A percentile compares a stretch with the other conserved stretches of the same genome.
phyloP scores from a whole-genome alignment of 2,797 vertebrate species.

The Dendrocincla fuliginosa region DNA sequence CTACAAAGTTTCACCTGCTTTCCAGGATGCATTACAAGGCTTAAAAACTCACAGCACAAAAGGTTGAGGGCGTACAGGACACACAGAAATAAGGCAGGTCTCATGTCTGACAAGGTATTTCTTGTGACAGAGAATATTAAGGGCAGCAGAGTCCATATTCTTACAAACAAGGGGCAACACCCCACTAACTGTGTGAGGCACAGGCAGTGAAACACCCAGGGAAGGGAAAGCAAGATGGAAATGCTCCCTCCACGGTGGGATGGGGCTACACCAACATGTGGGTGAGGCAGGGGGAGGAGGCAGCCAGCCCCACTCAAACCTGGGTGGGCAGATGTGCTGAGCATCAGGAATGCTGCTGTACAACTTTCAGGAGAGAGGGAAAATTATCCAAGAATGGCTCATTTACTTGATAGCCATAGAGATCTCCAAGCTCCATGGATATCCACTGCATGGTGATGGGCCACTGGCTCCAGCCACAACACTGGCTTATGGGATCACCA shows the following conservation, averaged over 20 bases:
- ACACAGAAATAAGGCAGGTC: background rate
- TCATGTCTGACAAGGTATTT: background rate
- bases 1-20: background rate
- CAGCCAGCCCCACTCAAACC: background rate
- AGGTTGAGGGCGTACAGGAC: background rate
- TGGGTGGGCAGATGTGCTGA: background rate
- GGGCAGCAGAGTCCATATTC: background rate
- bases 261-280: background rate
- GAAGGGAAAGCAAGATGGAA: background rate
- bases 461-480: background rate
- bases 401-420: accelerated
- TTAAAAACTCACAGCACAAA: background rate
- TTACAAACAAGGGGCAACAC: background rate
- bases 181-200: accelerated
- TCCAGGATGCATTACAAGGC: background rate
- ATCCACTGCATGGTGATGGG: background rate
- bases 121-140: background rate
- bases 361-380: background rate
- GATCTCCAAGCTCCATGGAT: accelerated
- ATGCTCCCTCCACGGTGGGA: accelerated
- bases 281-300: background rate
- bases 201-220: accelerated
- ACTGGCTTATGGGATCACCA: background rate
- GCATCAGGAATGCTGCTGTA: background rate
- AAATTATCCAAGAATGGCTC: accelerated